phyloP scores from a whole-genome alignment of 2,888 invertebrate species.

The Drosophila imparisetae region DNA sequence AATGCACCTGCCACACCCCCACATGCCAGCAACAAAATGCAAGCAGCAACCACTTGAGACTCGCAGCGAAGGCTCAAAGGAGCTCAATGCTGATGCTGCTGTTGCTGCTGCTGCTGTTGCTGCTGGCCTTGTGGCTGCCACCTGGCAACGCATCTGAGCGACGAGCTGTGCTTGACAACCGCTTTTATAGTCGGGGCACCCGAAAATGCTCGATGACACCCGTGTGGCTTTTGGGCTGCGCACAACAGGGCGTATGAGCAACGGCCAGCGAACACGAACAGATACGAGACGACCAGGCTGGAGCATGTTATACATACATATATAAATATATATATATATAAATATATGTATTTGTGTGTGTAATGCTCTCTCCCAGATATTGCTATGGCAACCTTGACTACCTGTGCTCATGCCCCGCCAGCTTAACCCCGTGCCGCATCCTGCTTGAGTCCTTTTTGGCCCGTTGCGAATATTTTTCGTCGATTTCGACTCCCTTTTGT shows the following conservation, averaged over 20 bases:
- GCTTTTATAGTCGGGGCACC: conserved; percentile 70
- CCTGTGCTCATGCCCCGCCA: conserved; percentile 72
- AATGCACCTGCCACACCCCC: conserved; percentile 14
- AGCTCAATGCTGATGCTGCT: conserved; percentile 10
- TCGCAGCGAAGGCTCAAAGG: conserved; percentile 26
- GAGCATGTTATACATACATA: not conserved
- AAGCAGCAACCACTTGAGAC: conserved; percentile 62
- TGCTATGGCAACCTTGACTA: conserved; percentile 80
- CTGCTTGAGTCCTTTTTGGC: conserved; percentile 39
- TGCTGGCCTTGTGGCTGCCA: conserved; percentile 64
- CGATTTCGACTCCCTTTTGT: conserved; percentile 56
- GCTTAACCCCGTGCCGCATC: conserved; percentile 56
- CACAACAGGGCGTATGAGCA: conserved; percentile 78
- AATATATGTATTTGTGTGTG: not conserved
- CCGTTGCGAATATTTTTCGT: conserved; percentile 33
- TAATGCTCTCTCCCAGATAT: conserved; percentile 68
- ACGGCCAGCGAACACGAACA: conserved; percentile 30
- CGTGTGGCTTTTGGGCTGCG: conserved; percentile 60
- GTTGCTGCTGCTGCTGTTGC: conserved; percentile 2
- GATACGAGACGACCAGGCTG: conserved; percentile 20
- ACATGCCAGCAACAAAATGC: conserved; percentile 32
- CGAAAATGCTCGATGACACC: conserved; percentile 19
- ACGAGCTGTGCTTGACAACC: conserved; percentile 69
- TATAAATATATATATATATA: not conserved
- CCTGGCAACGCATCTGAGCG: conserved; percentile 73